These are phyloP conservation scores for Cephalopholis sonnerati DNA, from an alignment of 2,113 vertebrate genomes.

Conservation along the genomic window DNA sequence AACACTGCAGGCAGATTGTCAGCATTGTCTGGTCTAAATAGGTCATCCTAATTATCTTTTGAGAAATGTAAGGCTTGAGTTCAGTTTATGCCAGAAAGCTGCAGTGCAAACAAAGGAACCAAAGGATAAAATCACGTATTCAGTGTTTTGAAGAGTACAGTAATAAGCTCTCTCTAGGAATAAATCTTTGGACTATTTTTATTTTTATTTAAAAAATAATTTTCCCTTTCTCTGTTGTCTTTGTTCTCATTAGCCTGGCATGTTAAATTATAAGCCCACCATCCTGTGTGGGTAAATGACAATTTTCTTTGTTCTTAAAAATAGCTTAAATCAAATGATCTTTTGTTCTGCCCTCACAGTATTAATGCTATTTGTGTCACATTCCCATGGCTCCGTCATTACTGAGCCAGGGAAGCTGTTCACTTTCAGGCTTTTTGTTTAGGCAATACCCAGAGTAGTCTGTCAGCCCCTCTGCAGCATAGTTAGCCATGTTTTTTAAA, in stretches of 20 bases:
- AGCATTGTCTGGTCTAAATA: conserved; percentile 33
- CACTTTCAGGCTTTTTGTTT: conserved; percentile 38
- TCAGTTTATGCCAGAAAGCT: conserved; percentile 24
- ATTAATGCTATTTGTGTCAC: conserved; percentile 9
- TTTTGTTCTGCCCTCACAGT: neutral
- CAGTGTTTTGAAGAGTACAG: neutral
- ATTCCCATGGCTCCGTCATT: conserved; percentile 18
- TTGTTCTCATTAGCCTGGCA: neutral
- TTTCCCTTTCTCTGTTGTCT: neutral
- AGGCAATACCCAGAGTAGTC: conserved; percentile 17
- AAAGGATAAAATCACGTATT: conserved; percentile 14
- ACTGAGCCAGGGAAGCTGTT: conserved; percentile 20
- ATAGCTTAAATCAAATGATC: conserved; percentile 5
- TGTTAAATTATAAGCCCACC: neutral
- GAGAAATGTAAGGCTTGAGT: conserved; percentile 19
- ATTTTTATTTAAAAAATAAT: neutral
- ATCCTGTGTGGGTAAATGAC: conserved; percentile 30
- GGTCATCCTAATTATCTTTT: conserved; percentile 32
- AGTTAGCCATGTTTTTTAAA: conserved; percentile 30
- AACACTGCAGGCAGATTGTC: conserved; percentile 24
- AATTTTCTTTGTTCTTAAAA: conserved; percentile 19
- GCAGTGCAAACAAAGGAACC: conserved; percentile 8
- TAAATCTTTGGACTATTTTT: neutral
- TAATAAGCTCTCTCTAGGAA: neutral
- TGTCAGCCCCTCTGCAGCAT: conserved; percentile 17